Evolutionary conservation across 1,140 invertebrate genomes (phyloP), one percentile per base, ranked within the genome.

Genomic region (Leptinotarsa texana): DNA sequence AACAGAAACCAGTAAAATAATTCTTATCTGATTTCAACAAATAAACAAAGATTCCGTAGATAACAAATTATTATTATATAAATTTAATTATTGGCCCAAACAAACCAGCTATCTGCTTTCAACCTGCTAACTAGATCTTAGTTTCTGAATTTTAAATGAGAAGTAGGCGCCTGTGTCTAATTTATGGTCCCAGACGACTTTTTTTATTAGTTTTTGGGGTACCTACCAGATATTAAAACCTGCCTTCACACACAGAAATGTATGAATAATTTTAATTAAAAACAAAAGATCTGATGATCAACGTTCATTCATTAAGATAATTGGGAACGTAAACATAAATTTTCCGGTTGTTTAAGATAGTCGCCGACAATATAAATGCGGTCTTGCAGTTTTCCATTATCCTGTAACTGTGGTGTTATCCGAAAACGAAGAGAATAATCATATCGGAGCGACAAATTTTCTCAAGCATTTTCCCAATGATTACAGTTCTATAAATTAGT

Each of bases 221-320:
- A 47, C 33, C 33, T 21, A 65, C 17, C 27, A 65, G 27, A 65
- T 65, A 33, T 33, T 62, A 22, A 13, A 65, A 33, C 63, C 63
- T 48, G 48, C 68, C 68, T 69, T 21, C 3, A 69, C n/a, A 69
- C 68, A 69, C n/a, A 51, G 22, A 42, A 69, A 69, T n/a, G 22
- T 69, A 48, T 69, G 68, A 69, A 69, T 69, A 69, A 49, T 48
- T 69, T 69, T 49, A 69, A 69, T 69, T 69, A 49, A 69, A 69
- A 69, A 69, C n/a, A 69, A 57, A 17, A 57, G 51, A 57, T 57
- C 13, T n/a, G 51, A 57, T 57, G 0, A 57, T 57, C 51, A 17
- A 15, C 51, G 3, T 57, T 57, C n/a, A 15, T 57, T 57, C 51
- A 57, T 57, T 17, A 57, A 15, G 51, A 5, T n/a, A 57, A 57